A percentile compares a stretch with the other conserved stretches of the same genome.
Evolutionary conservation across 1,140 invertebrate genomes (phyloP).

Genomic region (Rhopalosiphum maidis): DNA sequence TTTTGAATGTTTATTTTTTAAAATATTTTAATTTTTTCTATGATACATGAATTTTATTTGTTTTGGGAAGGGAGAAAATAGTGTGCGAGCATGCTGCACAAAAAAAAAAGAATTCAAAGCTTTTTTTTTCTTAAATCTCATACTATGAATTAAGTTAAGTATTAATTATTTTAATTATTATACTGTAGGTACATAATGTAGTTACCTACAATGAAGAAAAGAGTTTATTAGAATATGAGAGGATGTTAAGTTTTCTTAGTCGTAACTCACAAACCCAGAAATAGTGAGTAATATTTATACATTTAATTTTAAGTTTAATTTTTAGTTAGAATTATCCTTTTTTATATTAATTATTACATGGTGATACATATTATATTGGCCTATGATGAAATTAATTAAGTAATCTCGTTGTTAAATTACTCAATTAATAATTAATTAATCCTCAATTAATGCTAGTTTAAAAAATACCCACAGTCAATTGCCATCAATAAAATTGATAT

Average conservation of each 20-base stretch:
- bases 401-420: background rate
- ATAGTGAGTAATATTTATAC: no score
- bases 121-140: background rate
- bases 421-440: background rate
- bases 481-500: slow-evolving; percentile 9
- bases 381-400: slow-evolving; percentile 26
- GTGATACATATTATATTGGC: background rate
- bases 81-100: background rate
- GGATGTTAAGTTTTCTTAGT: no score
- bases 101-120: background rate
- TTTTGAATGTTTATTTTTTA: no score
- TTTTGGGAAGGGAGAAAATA: background rate
- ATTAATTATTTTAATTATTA: background rate
- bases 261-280: no score
- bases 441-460: slow-evolving; percentile 24
- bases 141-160: background rate
- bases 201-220: no score
- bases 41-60: no score
- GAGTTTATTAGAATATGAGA: no score
- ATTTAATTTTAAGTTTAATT: no score
- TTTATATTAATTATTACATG: background rate
- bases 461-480: slow-evolving; percentile 19
- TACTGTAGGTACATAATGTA: background rate
- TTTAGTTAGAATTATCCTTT: no score
- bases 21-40: background rate